A percentile compares a stretch with the other conserved stretches of the same genome.
Evolutionary conservation across 2,797 vertebrate species (phyloP).

Genomic region (Rhadinocentrus ornatus): DNA sequence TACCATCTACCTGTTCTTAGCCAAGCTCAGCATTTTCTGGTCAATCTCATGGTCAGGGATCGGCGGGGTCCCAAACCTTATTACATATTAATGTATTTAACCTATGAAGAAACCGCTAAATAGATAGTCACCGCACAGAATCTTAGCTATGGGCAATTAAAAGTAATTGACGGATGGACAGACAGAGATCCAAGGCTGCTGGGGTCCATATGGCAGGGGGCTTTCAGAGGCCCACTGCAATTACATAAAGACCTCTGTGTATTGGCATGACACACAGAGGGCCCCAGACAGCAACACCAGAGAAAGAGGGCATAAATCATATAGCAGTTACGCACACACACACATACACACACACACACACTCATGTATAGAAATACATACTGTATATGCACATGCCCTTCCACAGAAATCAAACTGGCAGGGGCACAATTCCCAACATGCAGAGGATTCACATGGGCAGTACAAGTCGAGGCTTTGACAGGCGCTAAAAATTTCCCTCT

Average conservation of each 20-base stretch:
- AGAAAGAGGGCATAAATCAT: slow-evolving; percentile 70
- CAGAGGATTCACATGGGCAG: slow-evolving; percentile 20
- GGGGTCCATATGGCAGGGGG: slow-evolving; percentile 78
- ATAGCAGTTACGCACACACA: slow-evolving; percentile 47
- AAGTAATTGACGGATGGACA: slow-evolving; percentile 76
- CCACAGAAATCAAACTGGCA: slow-evolving; percentile 16
- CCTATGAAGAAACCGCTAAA: slow-evolving; percentile 70
- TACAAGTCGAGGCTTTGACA: background rate
- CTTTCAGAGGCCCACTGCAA: slow-evolving; percentile 74
- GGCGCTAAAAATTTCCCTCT: background rate
- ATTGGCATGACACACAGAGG: slow-evolving; percentile 70
- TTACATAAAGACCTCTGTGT: slow-evolving; percentile 81
- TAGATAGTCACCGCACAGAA: slow-evolving; percentile 58
- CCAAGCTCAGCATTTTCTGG: slow-evolving; percentile 54
- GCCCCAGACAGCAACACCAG: slow-evolving; percentile 60
- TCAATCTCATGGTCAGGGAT: slow-evolving; percentile 67
- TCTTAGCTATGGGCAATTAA: slow-evolving; percentile 76
- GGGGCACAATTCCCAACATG: slow-evolving; percentile 28
- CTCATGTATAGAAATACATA: slow-evolving; percentile 10
- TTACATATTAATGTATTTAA: slow-evolving; percentile 82
- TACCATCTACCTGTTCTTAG: slow-evolving; percentile 31
- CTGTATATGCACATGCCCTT: slow-evolving; percentile 6
- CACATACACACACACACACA: slow-evolving; percentile 19
- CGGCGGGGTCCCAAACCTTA: slow-evolving; percentile 63
- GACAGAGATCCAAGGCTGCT: slow-evolving; percentile 70